phyloP scores from a whole-genome alignment of 1,140 invertebrate species.

The Rhopalosiphum maidis region DNA sequence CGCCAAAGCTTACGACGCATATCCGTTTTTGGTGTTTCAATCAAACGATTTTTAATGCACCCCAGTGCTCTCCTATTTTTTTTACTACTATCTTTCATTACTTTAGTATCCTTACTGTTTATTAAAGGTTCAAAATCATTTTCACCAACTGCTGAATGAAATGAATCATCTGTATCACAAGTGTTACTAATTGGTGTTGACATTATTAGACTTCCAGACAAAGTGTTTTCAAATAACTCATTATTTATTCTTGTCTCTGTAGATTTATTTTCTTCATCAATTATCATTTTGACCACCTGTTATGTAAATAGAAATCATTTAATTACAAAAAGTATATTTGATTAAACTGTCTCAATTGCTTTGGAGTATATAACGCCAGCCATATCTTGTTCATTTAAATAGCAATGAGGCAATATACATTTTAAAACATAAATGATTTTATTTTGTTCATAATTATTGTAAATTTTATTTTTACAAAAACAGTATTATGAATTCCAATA shows the following conservation, averaged over 20 bases:
- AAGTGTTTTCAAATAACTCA: neutral
- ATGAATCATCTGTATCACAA: constrained; percentile 45
- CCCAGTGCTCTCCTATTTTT: constrained; percentile 27
- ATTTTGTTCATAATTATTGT: neutral
- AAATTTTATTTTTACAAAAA: neutral
- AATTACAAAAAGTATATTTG: neutral
- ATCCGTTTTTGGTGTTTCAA: constrained; percentile 33
- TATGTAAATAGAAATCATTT: neutral
- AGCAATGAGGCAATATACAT: too few relatives aligned
- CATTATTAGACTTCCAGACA: neutral
- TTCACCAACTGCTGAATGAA: constrained; percentile 42
- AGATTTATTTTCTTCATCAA: constrained; percentile 48
- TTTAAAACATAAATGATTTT: too few relatives aligned
- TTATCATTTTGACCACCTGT: constrained; percentile 28
- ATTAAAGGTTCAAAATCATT: constrained; percentile 20
- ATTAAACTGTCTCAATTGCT: neutral
- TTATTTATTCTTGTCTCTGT: constrained; percentile 3
- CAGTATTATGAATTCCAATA: neutral
- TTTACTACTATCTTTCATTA: neutral
- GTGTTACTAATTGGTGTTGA: neutral
- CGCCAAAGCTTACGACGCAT: constrained; percentile 55
- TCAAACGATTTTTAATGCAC: constrained; percentile 35
- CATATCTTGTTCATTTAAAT: too few relatives aligned
- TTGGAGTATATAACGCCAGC: too few relatives aligned
- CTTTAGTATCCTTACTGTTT: neutral